Evolutionary conservation across 2,888 invertebrate species (phyloP).

Genomic region (Agrypnus murinus): DNA sequence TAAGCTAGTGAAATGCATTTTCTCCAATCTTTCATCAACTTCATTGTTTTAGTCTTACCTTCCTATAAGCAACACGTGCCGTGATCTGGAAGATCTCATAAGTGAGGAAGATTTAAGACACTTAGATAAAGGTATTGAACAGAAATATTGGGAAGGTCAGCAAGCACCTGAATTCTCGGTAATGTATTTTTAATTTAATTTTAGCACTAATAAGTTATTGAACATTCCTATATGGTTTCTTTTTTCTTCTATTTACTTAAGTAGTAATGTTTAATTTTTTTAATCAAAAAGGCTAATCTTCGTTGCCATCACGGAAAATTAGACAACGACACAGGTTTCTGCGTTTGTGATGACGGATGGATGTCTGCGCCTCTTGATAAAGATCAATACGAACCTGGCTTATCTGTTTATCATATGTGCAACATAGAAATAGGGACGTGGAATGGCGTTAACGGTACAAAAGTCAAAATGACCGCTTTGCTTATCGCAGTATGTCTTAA

Average conservation of each 20-base stretch:
- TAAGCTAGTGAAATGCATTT: conserved; percentile 53
- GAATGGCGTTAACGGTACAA: conserved; percentile 63
- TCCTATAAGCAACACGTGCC: conserved; percentile 69
- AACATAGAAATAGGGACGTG: conserved; percentile 68
- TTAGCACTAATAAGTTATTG: no score
- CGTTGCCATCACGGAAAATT: conserved; percentile 68
- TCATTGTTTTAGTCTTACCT: conserved; percentile 68
- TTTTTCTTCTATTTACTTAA: neutral
- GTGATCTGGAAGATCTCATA: conserved; percentile 66
- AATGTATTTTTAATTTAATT: conserved; percentile 6
- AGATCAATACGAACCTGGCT: conserved; percentile 65
- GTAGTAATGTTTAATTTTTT: no score
- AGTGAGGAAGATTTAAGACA: conserved; percentile 62
- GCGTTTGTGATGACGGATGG: conserved; percentile 69
- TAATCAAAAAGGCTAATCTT: conserved; percentile 57
- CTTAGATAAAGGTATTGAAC: conserved; percentile 56
- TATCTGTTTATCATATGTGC: conserved; percentile 70
- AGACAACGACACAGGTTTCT: conserved; percentile 66
- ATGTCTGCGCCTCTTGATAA: conserved; percentile 65
- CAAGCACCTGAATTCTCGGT: conserved; percentile 15
- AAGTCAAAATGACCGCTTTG: conserved; percentile 64
- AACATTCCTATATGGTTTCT: no score
- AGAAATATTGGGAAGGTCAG: conserved; percentile 40
- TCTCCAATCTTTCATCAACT: no score
- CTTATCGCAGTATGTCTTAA: conserved; percentile 62